Base-by-base conservation (phyloP, 2,113 vertebrate genomes). In the Dunckerocampus dactyliophorus region DNA sequence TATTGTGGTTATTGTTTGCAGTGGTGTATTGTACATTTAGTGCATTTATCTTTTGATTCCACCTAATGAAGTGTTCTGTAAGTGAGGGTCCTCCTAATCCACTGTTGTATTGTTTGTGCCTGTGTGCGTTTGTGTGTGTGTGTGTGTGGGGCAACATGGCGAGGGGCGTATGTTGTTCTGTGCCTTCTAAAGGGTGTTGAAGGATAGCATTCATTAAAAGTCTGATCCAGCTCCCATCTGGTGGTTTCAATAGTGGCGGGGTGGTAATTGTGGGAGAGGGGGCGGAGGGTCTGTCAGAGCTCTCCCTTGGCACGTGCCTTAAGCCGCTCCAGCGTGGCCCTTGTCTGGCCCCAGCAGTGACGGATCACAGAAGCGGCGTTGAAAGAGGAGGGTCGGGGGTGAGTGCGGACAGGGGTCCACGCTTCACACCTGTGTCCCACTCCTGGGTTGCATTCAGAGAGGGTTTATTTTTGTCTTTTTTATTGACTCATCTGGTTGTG, bases 221-320 rank as follows among this genome's bases (percentile, higher is more conserved):
- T 75, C 79, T 62, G 54, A 79, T 66, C 79, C 81, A 86, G 83
- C 80, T 80, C 87, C 88, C 87, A 89, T 89, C 89, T 90, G 89
- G 82, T 84, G 71, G 74, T 73, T 71, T 88, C 79, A 89, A 85
- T 84, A 71, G 80, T 13, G 62, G 70, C 65, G 62, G 17, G n/a
- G 19, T 19, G 34, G 54, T 59, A 71, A 76, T 79, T 67, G 15
- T 62, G 62, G 67, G 74, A 67, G 71, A 43, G 49, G 54, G 47
- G 55, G 48, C 19, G 31, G 34, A 47, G 53, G 49, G 61, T 60
- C 7, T 34, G 47, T 64, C 67, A 57, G 66, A 72, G 58, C 77
- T 75, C 77, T 84, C 85, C 80, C 83, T 76, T 31, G 70, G 82
- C 85, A 86, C 85, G 81, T 76, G 87, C 75, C 80, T 43, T 87